Evolutionary conservation across 2,797 vertebrate genomes (phyloP).

Genomic region (Hydrocynus forskahlii): DNA sequence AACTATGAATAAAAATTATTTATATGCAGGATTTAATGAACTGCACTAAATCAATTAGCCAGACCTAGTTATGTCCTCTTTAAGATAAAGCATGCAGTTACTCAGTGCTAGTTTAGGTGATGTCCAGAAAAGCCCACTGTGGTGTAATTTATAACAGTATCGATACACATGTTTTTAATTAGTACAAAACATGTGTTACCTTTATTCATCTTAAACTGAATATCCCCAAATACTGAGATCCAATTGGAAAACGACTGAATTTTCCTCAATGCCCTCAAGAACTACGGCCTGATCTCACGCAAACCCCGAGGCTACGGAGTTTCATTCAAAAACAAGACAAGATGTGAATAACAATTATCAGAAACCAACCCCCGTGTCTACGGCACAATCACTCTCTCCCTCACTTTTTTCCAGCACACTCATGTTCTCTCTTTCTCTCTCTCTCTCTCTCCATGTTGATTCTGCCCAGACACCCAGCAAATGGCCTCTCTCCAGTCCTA

Average conservation of each 20-base stretch:
- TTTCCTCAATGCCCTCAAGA: neutral
- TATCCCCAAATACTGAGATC: neutral
- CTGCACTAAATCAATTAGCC: no score
- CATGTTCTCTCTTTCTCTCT: conserved; percentile 47
- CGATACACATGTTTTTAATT: no score
- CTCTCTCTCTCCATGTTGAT: conserved; percentile 56
- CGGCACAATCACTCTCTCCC: neutral
- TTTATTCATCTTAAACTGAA: neutral
- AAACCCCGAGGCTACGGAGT: conserved; percentile 21
- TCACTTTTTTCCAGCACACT: neutral
- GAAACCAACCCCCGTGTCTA: conserved; percentile 39
- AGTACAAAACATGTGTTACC: neutral
- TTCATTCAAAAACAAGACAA: conserved; percentile 39
- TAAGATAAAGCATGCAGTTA: no score
- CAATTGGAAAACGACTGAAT: neutral
- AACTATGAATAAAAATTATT: no score
- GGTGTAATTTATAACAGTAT: no score
- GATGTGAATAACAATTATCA: conserved; percentile 27
- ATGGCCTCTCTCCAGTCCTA: conserved; percentile 71
- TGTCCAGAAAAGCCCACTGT: no score
- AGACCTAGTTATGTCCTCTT: no score
- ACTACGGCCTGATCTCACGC: neutral
- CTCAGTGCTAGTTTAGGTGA: no score
- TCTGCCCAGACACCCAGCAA: conserved; percentile 74
- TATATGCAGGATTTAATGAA: no score